Conservation (phyloP, 2,797 vertebrate species). For the Propithecus deckenii region DNA sequence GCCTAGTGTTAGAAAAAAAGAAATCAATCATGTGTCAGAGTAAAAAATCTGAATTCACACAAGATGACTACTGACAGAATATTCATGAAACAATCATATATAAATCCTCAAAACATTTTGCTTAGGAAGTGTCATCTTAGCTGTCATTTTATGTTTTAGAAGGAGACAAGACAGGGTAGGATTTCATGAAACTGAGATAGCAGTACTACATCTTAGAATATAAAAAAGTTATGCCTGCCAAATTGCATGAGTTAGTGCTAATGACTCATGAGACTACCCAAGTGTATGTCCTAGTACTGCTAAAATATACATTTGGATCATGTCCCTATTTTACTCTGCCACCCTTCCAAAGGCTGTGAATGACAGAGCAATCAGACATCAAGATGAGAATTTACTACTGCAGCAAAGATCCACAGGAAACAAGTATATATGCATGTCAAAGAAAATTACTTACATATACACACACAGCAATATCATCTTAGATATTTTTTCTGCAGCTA, state of each 20-base stretch:
- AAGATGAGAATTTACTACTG: neutral
- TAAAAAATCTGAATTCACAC: constrained; percentile 15
- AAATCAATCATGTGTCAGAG: neutral
- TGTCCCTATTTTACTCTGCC: neutral
- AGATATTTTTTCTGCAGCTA: neutral
- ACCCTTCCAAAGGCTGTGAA: neutral
- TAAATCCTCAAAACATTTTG: neutral
- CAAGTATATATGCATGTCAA: neutral
- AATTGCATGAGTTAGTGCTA: neutral
- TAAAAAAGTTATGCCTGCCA: neutral
- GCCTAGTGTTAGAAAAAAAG: neutral
- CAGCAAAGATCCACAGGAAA: neutral
- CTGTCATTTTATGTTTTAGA: constrained; percentile 20
- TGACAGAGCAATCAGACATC: neutral
- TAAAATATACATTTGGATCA: neutral
- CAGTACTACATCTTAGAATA: neutral
- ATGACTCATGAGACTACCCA: neutral
- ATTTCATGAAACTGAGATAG: neutral
- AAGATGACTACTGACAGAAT: neutral
- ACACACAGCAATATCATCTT: neutral
- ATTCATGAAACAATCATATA: constrained; percentile 13
- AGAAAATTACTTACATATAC: neutral
- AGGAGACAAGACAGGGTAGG: neutral
- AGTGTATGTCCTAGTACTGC: neutral
- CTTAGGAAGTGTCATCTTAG: neutral